These are phyloP conservation scores for Mola mola DNA, from an alignment of 2,113 vertebrate genomes.

Conservation along the genomic window DNA sequence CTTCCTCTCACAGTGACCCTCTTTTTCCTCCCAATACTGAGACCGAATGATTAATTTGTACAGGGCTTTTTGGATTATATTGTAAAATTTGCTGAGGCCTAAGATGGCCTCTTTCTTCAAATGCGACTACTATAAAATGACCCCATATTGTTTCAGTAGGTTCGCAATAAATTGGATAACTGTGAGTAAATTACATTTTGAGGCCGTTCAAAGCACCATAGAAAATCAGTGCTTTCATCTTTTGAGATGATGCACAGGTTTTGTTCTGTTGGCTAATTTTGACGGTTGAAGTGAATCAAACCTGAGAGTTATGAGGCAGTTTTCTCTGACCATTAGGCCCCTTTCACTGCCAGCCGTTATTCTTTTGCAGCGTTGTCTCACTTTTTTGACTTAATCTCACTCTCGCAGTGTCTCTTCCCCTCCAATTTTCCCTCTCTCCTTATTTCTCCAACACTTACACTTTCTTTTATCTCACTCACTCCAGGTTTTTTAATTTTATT, in stretches of 20 bases:
- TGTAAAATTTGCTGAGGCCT: slow-evolving; percentile 13
- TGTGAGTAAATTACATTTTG: no score
- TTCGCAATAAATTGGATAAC: no score
- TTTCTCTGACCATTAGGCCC: slow-evolving; percentile 31
- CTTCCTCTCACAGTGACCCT: slow-evolving; percentile 18
- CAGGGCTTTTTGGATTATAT: slow-evolving; percentile 35
- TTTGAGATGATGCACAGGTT: slow-evolving; percentile 10
- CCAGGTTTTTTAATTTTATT: slow-evolving; percentile 10
- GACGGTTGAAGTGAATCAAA: slow-evolving; percentile 36
- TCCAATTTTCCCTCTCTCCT: slow-evolving; percentile 22
- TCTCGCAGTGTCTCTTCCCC: slow-evolving; percentile 11
- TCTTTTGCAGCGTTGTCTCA: slow-evolving; percentile 27
- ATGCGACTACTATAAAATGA: slow-evolving; percentile 18
- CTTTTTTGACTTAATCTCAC: slow-evolving; percentile 50
- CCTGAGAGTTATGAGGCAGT: slow-evolving; percentile 63
- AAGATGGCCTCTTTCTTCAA: slow-evolving; percentile 12
- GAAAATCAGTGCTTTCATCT: background rate
- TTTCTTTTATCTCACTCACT: slow-evolving; percentile 41
- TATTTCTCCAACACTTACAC: slow-evolving; percentile 25
- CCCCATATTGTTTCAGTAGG: background rate
- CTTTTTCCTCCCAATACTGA: slow-evolving; percentile 17
- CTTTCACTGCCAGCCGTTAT: slow-evolving; percentile 36
- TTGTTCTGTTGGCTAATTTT: slow-evolving; percentile 10
- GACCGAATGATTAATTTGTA: slow-evolving; percentile 49
- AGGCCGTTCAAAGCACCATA: background rate